Evolutionary conservation across 1,140 invertebrate genomes (phyloP).

Genomic region (Polypedilum pembai): DNA sequence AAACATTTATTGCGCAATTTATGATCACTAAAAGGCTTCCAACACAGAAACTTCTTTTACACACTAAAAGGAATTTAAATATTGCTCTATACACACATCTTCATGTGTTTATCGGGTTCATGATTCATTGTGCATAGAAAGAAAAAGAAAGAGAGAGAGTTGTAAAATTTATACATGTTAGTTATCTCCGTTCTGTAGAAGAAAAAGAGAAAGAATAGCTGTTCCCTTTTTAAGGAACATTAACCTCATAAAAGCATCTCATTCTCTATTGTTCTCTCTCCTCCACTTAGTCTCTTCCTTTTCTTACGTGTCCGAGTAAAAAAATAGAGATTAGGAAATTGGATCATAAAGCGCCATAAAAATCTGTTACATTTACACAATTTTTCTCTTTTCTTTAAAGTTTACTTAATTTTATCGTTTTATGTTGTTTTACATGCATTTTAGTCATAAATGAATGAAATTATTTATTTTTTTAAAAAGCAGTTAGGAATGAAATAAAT

Average conservation of each 20-base stretch:
- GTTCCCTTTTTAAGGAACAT: slow-evolving; percentile 10
- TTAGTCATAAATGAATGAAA: too few species aligned
- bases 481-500: too few species aligned
- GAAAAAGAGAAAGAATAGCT: neutral
- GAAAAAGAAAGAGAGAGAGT: neutral
- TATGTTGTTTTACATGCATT: too few species aligned
- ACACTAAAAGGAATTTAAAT: slow-evolving; percentile 14
- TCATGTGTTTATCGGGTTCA: neutral
- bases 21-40: slow-evolving; percentile 17
- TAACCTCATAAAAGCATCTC: slow-evolving; percentile 25
- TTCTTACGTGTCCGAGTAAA: neutral
- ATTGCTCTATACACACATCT: neutral
- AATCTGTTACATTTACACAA: slow-evolving; percentile 27
- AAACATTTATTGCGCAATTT: slow-evolving; percentile 18
- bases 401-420: too few species aligned
- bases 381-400: neutral
- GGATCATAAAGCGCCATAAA: slow-evolving; percentile 25
- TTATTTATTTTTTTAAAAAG: too few species aligned
- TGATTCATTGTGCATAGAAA: neutral
- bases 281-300: neutral
- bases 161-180: neutral
- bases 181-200: neutral
- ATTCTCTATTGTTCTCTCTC: neutral
- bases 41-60: neutral
- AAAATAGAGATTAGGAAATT: slow-evolving; percentile 10